These are phyloP conservation scores for Halictus quadricinctus DNA, from an alignment of 2,888 invertebrate species.

Conservation along the genomic window DNA sequence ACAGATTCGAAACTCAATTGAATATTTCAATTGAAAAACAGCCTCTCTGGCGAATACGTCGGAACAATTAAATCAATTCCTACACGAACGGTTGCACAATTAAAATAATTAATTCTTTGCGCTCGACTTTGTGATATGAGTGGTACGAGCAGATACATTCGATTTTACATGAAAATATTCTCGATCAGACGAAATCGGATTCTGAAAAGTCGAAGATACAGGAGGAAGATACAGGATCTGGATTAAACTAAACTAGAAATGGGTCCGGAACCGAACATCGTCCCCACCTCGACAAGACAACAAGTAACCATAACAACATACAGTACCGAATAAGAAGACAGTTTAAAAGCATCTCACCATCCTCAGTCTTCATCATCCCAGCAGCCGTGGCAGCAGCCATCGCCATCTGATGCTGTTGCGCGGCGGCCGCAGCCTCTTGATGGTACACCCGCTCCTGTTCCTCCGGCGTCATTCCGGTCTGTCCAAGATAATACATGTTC, in stretches of 20 bases:
- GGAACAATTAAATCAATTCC: too few relatives aligned
- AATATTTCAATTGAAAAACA: too few relatives aligned
- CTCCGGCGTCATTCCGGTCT: conserved; percentile 84
- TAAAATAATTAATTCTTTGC: too few relatives aligned
- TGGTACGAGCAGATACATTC: too few relatives aligned
- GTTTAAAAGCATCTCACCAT: conserved; percentile 72
- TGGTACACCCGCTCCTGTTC: conserved; percentile 86
- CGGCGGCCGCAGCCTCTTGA: conserved; percentile 83
- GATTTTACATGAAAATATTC: too few relatives aligned
- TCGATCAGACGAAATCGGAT: too few relatives aligned
- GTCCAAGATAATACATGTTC: conserved; percentile 86
- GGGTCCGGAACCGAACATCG: not conserved
- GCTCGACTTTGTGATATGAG: too few relatives aligned
- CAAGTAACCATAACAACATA: not conserved
- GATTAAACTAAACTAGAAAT: not conserved
- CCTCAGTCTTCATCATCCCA: conserved; percentile 88
- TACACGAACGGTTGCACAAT: too few relatives aligned
- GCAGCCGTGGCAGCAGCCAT: conserved; percentile 84
- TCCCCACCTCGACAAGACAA: not conserved
- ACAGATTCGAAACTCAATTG: conserved; percentile 34
- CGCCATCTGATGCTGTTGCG: conserved; percentile 84
- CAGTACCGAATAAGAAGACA: not conserved
- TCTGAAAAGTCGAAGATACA: not conserved
- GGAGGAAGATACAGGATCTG: not conserved
- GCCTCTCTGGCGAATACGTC: too few relatives aligned